Evolutionary conservation across 2,113 vertebrate genomes (phyloP), one percentile per base, ranked within the genome.

Genomic region (Ceyx margarethae): DNA sequence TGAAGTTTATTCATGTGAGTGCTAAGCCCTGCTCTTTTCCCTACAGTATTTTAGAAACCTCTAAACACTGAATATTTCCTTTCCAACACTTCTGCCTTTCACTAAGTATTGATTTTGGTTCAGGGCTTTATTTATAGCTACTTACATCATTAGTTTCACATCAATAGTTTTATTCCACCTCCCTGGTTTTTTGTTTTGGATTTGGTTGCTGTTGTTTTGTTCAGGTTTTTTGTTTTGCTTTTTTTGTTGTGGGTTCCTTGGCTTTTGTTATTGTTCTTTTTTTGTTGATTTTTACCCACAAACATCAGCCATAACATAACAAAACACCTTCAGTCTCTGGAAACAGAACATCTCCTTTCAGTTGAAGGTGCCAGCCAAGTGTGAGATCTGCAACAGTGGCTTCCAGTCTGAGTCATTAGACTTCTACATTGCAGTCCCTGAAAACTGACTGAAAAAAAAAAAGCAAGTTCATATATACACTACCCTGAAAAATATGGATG

Each of bases 331-430:
- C 42, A 51, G 11, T 62, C 67, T 81, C 81, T 66, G 15, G 35
- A 80, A 95, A 93, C 25, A 85, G 66, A 16, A 7, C 22, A 28
- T 66, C 61, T 69, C 58, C 81, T 93, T 96, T 87, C 79, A 43
- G 42, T n/a, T 94, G 54, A 91, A 75, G 22, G 31, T 76, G 54
- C 68, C 54, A 72, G 86, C 33, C 68, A 86, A 90, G 28, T 23
- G 8, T 37, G 68, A 28, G 53, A 61, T 40, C 61, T 57, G 53
- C 57, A 60, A 71, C 3, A 75, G 48, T 61, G 45, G 11, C 65
- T 84, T 81, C 89, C 58, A 86, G 31, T 53, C 35, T 81, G 62
- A 33, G n/a, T 75, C 84, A 65, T 17, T 25, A 35, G 25, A 50
- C 29, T 83, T 66, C 53, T 85, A 82, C 43, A 89, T 3, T 1